phyloP scores from a whole-genome alignment of 2,888 invertebrate genomes.

The Disparrhopalites patrizii region DNA sequence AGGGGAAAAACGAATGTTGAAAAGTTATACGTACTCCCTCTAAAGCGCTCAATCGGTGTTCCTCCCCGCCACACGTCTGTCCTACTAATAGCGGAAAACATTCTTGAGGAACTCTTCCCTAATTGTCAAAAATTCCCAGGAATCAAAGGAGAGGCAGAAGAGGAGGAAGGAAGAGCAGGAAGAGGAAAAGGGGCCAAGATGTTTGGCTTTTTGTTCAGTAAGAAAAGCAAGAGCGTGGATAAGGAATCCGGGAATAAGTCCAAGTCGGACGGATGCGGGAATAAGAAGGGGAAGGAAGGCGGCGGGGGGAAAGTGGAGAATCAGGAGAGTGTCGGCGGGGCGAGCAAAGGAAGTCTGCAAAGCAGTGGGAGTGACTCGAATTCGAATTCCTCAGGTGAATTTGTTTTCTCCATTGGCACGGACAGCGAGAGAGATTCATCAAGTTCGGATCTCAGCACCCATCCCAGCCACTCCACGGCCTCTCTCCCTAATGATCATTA shows the following conservation, averaged over 20 bases:
- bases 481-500: neutral
- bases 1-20: too few relatives aligned
- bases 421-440: conserved; percentile 14
- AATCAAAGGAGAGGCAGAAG: neutral
- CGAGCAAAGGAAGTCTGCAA: too few relatives aligned
- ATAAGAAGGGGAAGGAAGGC: too few relatives aligned
- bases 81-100: too few relatives aligned
- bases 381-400: conserved; percentile 14
- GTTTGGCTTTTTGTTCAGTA: conserved; percentile 48
- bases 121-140: conserved; percentile 1
- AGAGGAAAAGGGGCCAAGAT: conserved; percentile 23
- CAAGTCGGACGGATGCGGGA: neutral
- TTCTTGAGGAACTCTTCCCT: neutral
- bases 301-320: conserved; percentile 2
- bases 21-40: too few relatives aligned
- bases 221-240: conserved; percentile 40
- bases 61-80: too few relatives aligned
- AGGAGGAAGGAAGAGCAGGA: neutral
- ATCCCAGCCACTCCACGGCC: conserved; percentile 3
- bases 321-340: neutral
- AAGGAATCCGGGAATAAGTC: conserved; percentile 31
- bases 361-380: conserved; percentile 1
- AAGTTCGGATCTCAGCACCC: conserved; percentile 8
- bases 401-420: neutral
- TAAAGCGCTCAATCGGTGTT: too few relatives aligned